Evolutionary conservation across 2,797 vertebrate species (phyloP), one percentile per base, ranked within the genome.

Genomic region (Gallirallus australis): DNA sequence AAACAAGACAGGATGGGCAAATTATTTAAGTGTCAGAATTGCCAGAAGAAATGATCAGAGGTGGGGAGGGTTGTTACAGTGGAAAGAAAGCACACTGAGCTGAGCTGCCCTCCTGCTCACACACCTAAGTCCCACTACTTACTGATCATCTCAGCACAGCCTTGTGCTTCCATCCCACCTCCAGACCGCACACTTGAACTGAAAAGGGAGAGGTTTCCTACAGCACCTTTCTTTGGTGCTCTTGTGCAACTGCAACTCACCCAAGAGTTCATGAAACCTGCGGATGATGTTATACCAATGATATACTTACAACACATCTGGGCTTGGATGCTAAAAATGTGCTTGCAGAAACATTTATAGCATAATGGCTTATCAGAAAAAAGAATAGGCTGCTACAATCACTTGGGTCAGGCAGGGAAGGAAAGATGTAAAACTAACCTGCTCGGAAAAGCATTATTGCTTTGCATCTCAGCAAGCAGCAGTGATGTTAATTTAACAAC

Each of bases 201-300:
- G 65, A 68, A 71, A 77, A 89, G 39, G 71, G 59, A 39, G 35
- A 69, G 33, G 18, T 64, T 63, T 76, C 53, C 75, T 66, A 14
- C 6, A 18, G 45, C 33, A 14, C 16, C 23, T 40, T 39, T 56
- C 59, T 37, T 60, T 0, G 0, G 53, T 28, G 13, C 48, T 80
- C 79, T 12, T n/a, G 5, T 48, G 63, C 28, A 56, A 54, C 16
- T 30, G 16, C 35, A 60, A 17, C 20, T 79, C 33, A 35, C 78
- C 59, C 14, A 16, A 72, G 48, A 53, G 17, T 39, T 84, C 50
- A 54, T 48, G 63, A n/a, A 39, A 48, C 33, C 45, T 45, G 15
- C 6, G 59, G 68, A 9, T 0, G 0, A 37, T 54, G 10, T 27
- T 66, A 15, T 63, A 59, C 42, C 52, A 86, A 40, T 19, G 2